These are phyloP conservation scores for Vireo griseus DNA, from an alignment of 2,797 vertebrate genomes.

Conservation along the genomic window DNA sequence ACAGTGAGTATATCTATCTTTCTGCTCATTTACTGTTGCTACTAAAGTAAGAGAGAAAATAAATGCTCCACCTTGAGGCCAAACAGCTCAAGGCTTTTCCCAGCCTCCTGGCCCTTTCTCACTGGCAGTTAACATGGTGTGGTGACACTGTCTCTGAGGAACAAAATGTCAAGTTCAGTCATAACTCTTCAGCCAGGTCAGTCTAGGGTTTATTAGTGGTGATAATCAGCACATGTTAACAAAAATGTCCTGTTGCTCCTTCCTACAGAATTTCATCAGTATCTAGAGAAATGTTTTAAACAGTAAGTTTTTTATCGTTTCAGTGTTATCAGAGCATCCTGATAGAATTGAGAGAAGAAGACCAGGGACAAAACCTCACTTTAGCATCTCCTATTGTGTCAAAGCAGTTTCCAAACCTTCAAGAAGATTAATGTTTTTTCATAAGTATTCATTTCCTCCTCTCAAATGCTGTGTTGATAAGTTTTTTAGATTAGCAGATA, in stretches of 20 bases:
- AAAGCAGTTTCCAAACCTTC: neutral
- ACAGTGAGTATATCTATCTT: neutral
- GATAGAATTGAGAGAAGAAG: neutral
- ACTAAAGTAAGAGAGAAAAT: neutral
- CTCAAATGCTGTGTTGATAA: neutral
- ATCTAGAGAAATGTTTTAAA: neutral
- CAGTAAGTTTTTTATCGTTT: neutral
- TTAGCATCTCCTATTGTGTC: neutral
- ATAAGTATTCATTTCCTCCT: conserved; percentile 19
- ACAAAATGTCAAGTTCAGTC: neutral
- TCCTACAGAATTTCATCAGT: neutral
- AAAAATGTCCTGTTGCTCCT: neutral
- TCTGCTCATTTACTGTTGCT: neutral
- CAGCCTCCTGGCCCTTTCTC: neutral
- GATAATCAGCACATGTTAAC: neutral
- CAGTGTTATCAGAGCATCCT: neutral
- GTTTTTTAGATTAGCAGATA: conserved; percentile 39
- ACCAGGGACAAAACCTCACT: neutral
- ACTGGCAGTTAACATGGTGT: neutral
- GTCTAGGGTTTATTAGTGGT: neutral
- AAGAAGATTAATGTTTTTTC: neutral
- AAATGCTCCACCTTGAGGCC: neutral
- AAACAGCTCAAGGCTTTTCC: neutral
- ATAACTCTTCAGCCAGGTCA: neutral
- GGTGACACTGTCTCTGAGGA: neutral